phyloP scores from a whole-genome alignment of 2,888 invertebrate genomes.

The Xanthorhoe designata region DNA sequence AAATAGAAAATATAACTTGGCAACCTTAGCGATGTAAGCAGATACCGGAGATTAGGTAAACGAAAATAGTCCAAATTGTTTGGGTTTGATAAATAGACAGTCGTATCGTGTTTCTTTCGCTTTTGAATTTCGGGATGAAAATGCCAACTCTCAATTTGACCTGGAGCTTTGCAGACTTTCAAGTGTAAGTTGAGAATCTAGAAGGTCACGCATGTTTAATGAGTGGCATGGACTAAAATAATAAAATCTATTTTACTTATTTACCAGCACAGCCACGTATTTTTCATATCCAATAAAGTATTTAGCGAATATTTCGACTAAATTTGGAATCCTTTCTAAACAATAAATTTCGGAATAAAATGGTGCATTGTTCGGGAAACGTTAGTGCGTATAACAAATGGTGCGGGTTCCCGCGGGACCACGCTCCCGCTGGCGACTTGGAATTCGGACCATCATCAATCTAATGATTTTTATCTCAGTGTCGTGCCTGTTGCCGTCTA shows the following conservation, averaged over 20 bases:
- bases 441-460: conserved; percentile 62
- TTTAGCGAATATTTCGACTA: not conserved
- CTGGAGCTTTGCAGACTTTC: too few relatives aligned
- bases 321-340: conserved; percentile 14
- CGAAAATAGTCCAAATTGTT: conserved; percentile 66
- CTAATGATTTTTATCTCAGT: conserved; percentile 53
- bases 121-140: conserved; percentile 48
- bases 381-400: conserved; percentile 59
- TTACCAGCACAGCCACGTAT: not conserved
- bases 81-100: conserved; percentile 57
- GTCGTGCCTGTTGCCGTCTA: conserved; percentile 35
- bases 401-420: conserved; percentile 58
- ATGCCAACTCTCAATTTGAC: not conserved
- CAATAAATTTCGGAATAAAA: conserved; percentile 36
- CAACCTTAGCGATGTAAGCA: conserved; percentile 50
- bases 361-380: conserved; percentile 39
- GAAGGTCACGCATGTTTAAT: too few relatives aligned
- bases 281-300: not conserved
- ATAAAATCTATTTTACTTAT: not conserved
- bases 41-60: conserved; percentile 68
- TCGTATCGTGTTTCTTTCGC: conserved; percentile 53
- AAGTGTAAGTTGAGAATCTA: too few relatives aligned
- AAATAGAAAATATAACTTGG: conserved; percentile 43
- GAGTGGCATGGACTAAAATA: too few relatives aligned
- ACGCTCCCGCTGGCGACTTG: conserved; percentile 18